A percentile compares a stretch with the other conserved stretches of the same genome.
phyloP scores from a whole-genome alignment of 1,140 invertebrate genomes.

The Caerostris darwini region DNA sequence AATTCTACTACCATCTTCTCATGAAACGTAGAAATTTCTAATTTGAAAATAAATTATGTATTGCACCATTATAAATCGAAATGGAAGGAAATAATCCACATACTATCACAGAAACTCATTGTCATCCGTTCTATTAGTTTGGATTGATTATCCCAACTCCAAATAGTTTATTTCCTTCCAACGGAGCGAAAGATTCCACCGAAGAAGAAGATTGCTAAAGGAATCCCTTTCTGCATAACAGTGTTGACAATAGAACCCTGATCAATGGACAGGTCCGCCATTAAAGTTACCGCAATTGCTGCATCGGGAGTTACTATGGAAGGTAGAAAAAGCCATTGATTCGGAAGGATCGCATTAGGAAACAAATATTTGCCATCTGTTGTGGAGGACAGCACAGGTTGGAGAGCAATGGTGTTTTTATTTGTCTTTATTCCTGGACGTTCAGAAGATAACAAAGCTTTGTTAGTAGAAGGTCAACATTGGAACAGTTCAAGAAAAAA shows the following conservation, averaged over 20 bases:
- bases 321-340: neutral
- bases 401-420: neutral
- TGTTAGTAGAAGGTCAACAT: neutral
- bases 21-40: too few relatives aligned
- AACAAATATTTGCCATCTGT: conserved; percentile 62
- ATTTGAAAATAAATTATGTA: too few relatives aligned
- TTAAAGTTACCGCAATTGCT: conserved; percentile 54
- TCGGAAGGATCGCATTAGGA: conserved; percentile 40
- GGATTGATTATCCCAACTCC: too few relatives aligned
- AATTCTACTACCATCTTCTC: too few relatives aligned
- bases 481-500: neutral
- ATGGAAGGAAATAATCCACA: too few relatives aligned
- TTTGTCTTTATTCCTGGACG: neutral
- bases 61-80: too few relatives aligned
- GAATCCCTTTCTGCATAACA: neutral
- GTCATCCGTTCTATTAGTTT: too few relatives aligned
- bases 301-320: conserved; percentile 25
- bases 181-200: too few relatives aligned
- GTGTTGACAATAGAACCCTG: neutral
- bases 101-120: too few relatives aligned
- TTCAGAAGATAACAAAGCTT: neutral
- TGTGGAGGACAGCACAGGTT: neutral
- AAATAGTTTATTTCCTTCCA: too few relatives aligned
- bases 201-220: neutral
- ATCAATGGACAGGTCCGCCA: conserved; percentile 1